Percentiles rank a stretch among this genome's conserved stretches.
phyloP scores from a whole-genome alignment of 2,113 vertebrate species.

The Forbesichthys agassizii region DNA sequence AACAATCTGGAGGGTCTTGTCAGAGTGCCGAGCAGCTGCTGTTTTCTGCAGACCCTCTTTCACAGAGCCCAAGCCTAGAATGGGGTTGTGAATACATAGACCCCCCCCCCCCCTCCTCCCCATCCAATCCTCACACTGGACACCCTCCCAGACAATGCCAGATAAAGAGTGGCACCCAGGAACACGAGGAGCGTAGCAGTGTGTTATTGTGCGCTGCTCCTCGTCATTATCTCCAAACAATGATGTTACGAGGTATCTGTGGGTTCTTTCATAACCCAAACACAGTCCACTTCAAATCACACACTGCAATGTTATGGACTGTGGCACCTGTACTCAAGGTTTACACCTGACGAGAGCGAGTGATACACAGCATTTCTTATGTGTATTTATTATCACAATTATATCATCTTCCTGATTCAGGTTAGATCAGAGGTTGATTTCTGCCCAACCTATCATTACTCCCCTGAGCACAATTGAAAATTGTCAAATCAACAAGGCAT shows the following conservation, averaged over 20 bases:
- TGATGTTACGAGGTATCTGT: slow-evolving; percentile 59
- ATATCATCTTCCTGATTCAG: slow-evolving; percentile 57
- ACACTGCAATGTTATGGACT: slow-evolving; percentile 22
- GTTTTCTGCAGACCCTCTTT: slow-evolving; percentile 67
- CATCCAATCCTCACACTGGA: slow-evolving; percentile 16
- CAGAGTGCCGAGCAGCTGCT: slow-evolving; percentile 77
- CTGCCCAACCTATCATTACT: slow-evolving; percentile 38
- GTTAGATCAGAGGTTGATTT: slow-evolving; percentile 41
- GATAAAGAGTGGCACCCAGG: slow-evolving; percentile 47
- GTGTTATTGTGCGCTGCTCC: slow-evolving; percentile 22
- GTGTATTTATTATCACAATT: slow-evolving; percentile 18
- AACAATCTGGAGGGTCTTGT: slow-evolving; percentile 78
- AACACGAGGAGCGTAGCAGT: slow-evolving; percentile 41
- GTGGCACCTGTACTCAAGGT: slow-evolving; percentile 55
- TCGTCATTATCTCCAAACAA: slow-evolving; percentile 26
- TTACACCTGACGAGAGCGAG: slow-evolving; percentile 25
- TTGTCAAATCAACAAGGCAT: slow-evolving; percentile 46
- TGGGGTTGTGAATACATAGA: slow-evolving; percentile 38
- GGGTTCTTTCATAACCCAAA: slow-evolving; percentile 44
- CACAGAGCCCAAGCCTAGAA: slow-evolving; percentile 66
- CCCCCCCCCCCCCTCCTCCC: slow-evolving; percentile 29
- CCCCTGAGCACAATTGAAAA: slow-evolving; percentile 52
- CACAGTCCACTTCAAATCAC: slow-evolving; percentile 38
- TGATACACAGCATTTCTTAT: neutral
- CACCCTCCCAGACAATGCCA: slow-evolving; percentile 42